Conservation (phyloP, 2,113 vertebrate species). For the Paralichthys olivaceus region DNA sequence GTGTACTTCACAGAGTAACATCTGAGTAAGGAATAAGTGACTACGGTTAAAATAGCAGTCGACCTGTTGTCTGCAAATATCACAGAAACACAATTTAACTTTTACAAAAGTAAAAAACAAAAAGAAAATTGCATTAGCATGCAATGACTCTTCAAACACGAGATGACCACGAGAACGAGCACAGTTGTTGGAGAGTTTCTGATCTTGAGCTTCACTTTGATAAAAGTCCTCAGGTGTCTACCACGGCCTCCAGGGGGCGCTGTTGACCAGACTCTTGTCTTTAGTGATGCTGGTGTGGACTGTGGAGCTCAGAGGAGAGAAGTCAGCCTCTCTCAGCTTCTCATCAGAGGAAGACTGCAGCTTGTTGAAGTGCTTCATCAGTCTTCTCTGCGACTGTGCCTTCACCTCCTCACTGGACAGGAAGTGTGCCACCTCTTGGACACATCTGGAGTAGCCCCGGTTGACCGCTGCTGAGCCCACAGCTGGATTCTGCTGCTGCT, state of each 20-base stretch:
- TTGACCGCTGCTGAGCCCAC: conserved; percentile 19
- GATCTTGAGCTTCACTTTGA: no score
- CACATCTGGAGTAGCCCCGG: conserved; percentile 69
- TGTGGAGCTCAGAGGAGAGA: conserved; percentile 52
- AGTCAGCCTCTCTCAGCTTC: conserved; percentile 36
- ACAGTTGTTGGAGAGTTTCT: no score
- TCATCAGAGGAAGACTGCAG: conserved; percentile 52
- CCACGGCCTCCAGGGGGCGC: conserved; percentile 75
- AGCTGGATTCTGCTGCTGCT: conserved; percentile 31
- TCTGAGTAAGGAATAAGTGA: no score
- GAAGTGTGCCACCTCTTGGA: conserved; percentile 15
- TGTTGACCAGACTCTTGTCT: conserved; percentile 54
- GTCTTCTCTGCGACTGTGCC: conserved; percentile 15
- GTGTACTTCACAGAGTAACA: no score
- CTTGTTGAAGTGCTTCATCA: conserved; percentile 56
- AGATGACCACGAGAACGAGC: no score
- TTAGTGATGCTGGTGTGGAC: conserved; percentile 48
- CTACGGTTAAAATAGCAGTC: no score
- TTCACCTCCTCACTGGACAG: no score
- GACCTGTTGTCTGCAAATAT: no score
- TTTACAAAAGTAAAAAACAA: no score
- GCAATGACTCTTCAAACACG: no score
- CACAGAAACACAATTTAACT: no score
- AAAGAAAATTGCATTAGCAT: no score
- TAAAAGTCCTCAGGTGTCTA: conserved; percentile 41